phyloP scores from a whole-genome alignment of 2,888 invertebrate genomes.

The Cerastis leucographa region DNA sequence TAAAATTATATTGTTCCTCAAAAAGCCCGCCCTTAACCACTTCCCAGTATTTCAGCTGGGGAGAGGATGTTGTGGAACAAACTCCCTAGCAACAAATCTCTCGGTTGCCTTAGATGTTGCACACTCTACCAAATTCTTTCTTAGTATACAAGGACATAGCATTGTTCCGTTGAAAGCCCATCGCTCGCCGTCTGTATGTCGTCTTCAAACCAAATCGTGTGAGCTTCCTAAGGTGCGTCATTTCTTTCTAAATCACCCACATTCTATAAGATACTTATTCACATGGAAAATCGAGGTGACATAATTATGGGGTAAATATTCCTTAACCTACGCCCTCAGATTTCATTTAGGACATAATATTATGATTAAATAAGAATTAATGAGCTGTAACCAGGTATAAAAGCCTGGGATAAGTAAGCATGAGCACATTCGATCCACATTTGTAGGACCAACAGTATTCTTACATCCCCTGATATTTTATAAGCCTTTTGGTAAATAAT shows the following conservation, averaged over 20 bases:
- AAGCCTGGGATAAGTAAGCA: constrained; percentile 3
- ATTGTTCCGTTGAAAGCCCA: not conserved
- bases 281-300: constrained; percentile 30
- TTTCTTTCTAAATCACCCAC: not conserved
- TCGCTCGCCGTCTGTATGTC: not conserved
- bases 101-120: too few relatives aligned
- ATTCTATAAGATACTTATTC: constrained; percentile 4
- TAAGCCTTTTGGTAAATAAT: not conserved
- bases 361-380: constrained; percentile 34
- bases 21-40: not conserved
- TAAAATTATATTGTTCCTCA: too few relatives aligned
- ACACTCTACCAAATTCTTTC: not conserved
- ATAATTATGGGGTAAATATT: constrained; percentile 14
- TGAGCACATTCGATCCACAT: constrained; percentile 34
- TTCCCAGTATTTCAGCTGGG: not conserved
- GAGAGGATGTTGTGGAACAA: not conserved
- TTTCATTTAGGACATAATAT: constrained; percentile 8
- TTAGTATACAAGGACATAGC: not conserved
- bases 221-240: not conserved
- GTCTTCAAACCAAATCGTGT: not conserved
- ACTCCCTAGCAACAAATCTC: not conserved
- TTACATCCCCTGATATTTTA: not conserved
- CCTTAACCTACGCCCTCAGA: constrained; percentile 28
- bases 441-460: not conserved
- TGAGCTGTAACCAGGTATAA: constrained; percentile 45